phyloP scores from a whole-genome alignment of 1,140 invertebrate genomes.

The Eupeodes corollae region DNA sequence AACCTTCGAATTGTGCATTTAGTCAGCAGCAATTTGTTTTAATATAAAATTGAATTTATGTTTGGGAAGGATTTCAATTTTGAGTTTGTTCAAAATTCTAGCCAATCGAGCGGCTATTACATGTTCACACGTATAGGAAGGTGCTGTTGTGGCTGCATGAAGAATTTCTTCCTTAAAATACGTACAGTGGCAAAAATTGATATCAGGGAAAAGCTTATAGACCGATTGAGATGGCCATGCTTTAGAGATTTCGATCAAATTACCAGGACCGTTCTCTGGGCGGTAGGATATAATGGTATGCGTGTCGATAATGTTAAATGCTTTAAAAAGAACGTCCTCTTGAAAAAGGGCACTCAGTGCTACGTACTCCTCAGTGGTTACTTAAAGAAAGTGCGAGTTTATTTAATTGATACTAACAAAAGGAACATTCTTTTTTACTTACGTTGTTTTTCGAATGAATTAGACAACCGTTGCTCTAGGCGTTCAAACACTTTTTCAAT shows the following conservation, averaged over 20 bases:
- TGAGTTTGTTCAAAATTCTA: constrained; percentile 38
- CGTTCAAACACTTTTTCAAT: too few species aligned
- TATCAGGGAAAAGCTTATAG: constrained; percentile 47
- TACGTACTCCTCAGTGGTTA: background rate
- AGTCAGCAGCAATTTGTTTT: constrained; percentile 6
- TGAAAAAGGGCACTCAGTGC: background rate
- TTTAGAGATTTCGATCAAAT: constrained; percentile 39
- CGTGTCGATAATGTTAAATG: constrained; percentile 48
- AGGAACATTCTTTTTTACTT: too few species aligned
- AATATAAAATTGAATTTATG: constrained; percentile 37
- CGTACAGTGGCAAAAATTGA: constrained; percentile 52
- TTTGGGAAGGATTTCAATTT: constrained; percentile 38
- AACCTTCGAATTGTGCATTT: constrained; percentile 23
- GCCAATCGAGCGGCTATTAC: constrained; percentile 49
- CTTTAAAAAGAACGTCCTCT: constrained; percentile 39
- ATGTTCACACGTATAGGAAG: constrained; percentile 52
- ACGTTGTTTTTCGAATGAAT: too few species aligned
- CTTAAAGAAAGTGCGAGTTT: too few species aligned
- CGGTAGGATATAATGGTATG: constrained; percentile 39
- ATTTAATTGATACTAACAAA: too few species aligned
- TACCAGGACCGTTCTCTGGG: constrained; percentile 28
- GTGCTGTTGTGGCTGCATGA: constrained; percentile 29
- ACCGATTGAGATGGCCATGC: constrained; percentile 36
- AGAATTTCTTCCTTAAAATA: constrained; percentile 48
- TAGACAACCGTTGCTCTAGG: too few species aligned